Percentiles rank a stretch among this genome's conserved stretches.
Evolutionary conservation across 2,113 vertebrate genomes (phyloP).

Genomic region (Ameiurus melas): DNA sequence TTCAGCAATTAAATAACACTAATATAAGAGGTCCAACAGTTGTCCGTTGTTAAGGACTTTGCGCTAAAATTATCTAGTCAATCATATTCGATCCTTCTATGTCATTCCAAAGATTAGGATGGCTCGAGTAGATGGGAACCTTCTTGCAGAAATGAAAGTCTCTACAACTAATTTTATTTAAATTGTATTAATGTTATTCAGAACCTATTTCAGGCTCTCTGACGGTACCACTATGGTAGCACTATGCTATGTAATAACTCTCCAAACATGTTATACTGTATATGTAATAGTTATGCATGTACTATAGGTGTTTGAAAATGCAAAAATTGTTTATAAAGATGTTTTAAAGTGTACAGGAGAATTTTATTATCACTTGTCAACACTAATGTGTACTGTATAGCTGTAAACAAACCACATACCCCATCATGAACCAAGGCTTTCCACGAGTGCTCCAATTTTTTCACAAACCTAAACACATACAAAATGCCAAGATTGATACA

Average conservation of each 20-base stretch:
- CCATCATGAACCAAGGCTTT: slow-evolving; percentile 92
- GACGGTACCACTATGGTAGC: not conserved
- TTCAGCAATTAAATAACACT: not conserved
- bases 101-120: too few relatives aligned
- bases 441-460: slow-evolving; percentile 94
- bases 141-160: not conserved
- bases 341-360: not conserved
- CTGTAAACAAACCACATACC: slow-evolving; percentile 62
- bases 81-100: not conserved
- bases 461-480: slow-evolving; percentile 78
- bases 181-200: not conserved
- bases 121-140: too few relatives aligned
- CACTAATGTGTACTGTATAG: not conserved
- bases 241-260: not conserved
- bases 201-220: not conserved
- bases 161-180: not conserved
- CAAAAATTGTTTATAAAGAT: not conserved
- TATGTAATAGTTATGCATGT: not conserved
- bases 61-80: not conserved
- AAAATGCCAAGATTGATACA: not conserved
- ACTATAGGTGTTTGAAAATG: not conserved
- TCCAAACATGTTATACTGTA: too few relatives aligned
- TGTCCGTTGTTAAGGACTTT: not conserved
- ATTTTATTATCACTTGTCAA: not conserved
- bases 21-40: not conserved